Evolutionary conservation across 2,888 invertebrate species (phyloP).

Genomic region (Lepidochrysops patricia): DNA sequence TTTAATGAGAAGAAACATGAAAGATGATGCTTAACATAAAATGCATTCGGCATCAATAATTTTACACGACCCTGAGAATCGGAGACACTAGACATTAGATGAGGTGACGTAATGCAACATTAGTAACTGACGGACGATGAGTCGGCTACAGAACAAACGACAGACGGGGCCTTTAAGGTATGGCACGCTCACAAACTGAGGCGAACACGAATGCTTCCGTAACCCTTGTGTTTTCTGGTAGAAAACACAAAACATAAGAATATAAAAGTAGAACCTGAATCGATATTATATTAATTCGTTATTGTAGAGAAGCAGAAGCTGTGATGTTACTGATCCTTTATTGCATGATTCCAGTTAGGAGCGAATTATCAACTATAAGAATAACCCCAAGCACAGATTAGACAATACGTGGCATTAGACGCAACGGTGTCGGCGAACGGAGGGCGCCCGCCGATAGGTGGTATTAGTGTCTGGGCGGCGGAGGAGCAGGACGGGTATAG

Average conservation of each 20-base stretch:
- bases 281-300: not conserved
- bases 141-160: not conserved
- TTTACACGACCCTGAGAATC: not conserved
- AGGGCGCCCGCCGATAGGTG: conserved; percentile 16
- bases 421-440: not conserved
- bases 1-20: not conserved
- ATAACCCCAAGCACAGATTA: conserved; percentile 6
- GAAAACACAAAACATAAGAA: not conserved
- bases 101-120: conserved; percentile 11
- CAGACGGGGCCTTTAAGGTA: conserved; percentile 32
- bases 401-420: conserved; percentile 4
- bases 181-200: conserved; percentile 62
- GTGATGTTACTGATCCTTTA: not conserved
- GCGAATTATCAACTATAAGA: not conserved
- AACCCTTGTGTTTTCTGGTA: no score
- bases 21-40: not conserved
- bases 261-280: not conserved
- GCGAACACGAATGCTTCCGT: not conserved
- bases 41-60: not conserved
- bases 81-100: not conserved
- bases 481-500: conserved; percentile 34
- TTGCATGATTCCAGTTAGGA: not conserved
- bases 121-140: conserved; percentile 15
- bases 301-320: not conserved
- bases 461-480: conserved; percentile 14